Evolutionary conservation across 2,797 vertebrate species (phyloP), one percentile per base, ranked within the genome.

Genomic region (Oreortyx pictus): DNA sequence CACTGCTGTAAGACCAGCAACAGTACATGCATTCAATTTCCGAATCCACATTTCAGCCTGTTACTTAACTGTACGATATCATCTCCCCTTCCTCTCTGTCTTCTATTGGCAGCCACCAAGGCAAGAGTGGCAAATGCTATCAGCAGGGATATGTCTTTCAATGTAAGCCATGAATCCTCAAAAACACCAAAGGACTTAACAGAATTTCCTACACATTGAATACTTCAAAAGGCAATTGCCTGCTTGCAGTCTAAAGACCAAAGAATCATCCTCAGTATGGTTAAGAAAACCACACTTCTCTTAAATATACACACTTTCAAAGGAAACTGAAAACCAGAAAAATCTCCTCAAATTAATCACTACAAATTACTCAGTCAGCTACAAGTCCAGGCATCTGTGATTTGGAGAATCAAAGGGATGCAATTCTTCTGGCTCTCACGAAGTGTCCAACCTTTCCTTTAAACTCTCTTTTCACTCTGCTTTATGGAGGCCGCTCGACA

Each of bases 381-480:
- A 79, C 52, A 85, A 80, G 77, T 77, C 72, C 3, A 80, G 90
- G 91, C 35, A 79, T 95, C 71, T 56, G 35, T 79, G 82, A 52
- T 89, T 64, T 3, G 1, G 35, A 93, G 80, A 86, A 82, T 76
- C 81, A 89, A 82, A 91, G 89, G 43, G 71, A 70, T 92, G 72
- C 59, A 75, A 82, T 92, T 86, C 90, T 86, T 88, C 81, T 77
- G 78, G 65, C 31, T 86, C 74, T 80, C 75, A 49, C 61, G 24
- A 91, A 88, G 49, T 82, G 73, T 95, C 94, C 88, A 91, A 81
- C 88, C 75, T 77, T 88, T 94, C 49, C 86, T 94, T 91, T 86
- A 88, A 88, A 56, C 47, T 65, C 31, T 39, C 2, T 79, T 88
- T 86, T 79, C 72, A 57, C 60, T 22, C 3, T 29, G 79, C 50